Evolutionary conservation across 2,113 vertebrate species (phyloP), one percentile per base, ranked within the genome.

Genomic region (Chionomys nivalis): DNA sequence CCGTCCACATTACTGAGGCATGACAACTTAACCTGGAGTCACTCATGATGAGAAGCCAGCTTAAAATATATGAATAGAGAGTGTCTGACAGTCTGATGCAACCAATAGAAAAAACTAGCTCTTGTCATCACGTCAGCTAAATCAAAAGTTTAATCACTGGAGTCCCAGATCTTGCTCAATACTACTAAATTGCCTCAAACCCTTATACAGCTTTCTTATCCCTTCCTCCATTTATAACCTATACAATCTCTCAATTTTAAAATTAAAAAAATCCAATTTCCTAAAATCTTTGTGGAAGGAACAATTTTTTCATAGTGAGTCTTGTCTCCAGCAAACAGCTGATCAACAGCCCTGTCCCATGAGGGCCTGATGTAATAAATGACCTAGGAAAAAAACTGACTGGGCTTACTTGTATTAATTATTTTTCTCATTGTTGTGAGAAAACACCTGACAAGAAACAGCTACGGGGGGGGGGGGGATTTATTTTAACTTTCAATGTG

Each of bases 121-220:
- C 31, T 16, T 86, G 12, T 68, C 39, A 63, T 47, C 88, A 13
- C 79, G 42, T 65, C 75, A 26, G 49, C 17, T 76, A 11, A 68
- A 83, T 78, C 95, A 77, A 78, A 52, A n/a, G 49, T 85, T 82
- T 13, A 94, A 66, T 90, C 47, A 85, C 10, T 73, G 31, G 31
- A 66, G 42, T 13, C 5, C 21, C 88, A 23, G 61, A 63, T 78
- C 36, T 89, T 36, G 33, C 52, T 73, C 10, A 65, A 39, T 13
- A 87, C 24, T 89, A 5, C 23, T 65, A 39, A 58, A 42, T 58
- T 85, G 17, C 19, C 14, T 33, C 63, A 47, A 92, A 13, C 24
- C 83, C 17, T 77, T 89, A 61, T 16, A 72, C 11, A 61, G 6
- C n/a, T 72, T 93, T 52, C 58, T 87, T 47, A 88, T 52, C 26